These are phyloP conservation scores for Centropyge bicolor DNA, from an alignment of 2,797 vertebrate species.

Conservation along the genomic window DNA sequence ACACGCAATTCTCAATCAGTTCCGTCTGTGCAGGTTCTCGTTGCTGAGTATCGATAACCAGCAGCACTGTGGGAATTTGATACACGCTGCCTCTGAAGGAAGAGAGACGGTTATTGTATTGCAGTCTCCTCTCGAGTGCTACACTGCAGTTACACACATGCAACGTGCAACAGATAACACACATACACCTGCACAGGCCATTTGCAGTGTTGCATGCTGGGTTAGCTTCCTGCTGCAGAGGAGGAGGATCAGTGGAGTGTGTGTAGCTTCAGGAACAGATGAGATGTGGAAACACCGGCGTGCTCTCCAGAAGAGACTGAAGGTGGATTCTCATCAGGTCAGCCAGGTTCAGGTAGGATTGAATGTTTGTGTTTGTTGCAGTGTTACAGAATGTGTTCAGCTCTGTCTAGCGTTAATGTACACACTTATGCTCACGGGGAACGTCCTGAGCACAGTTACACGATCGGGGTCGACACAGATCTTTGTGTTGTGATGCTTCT, in stretches of 20 bases:
- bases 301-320: slow-evolving; percentile 33
- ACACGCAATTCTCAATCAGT: slow-evolving; percentile 10
- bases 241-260: background rate
- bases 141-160: slow-evolving; percentile 6
- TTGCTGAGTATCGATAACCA: slow-evolving; percentile 53
- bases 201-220: background rate
- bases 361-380: background rate
- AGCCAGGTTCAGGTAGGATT: slow-evolving; percentile 38
- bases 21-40: slow-evolving; percentile 18
- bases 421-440: background rate
- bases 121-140: slow-evolving; percentile 43
- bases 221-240: background rate
- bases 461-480: background rate
- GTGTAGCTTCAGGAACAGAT: slow-evolving; percentile 4
- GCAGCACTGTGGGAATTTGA: slow-evolving; percentile 48
- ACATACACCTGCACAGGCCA: background rate
- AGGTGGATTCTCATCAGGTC: background rate
- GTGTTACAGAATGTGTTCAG: background rate
- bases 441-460: background rate
- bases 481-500: background rate
- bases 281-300: slow-evolving; percentile 59
- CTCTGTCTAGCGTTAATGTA: background rate
- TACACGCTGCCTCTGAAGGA: background rate
- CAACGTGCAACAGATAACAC: background rate
- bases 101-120: slow-evolving; percentile 53